phyloP scores from a whole-genome alignment of 2,113 vertebrate species.

The Emberiza fucata region DNA sequence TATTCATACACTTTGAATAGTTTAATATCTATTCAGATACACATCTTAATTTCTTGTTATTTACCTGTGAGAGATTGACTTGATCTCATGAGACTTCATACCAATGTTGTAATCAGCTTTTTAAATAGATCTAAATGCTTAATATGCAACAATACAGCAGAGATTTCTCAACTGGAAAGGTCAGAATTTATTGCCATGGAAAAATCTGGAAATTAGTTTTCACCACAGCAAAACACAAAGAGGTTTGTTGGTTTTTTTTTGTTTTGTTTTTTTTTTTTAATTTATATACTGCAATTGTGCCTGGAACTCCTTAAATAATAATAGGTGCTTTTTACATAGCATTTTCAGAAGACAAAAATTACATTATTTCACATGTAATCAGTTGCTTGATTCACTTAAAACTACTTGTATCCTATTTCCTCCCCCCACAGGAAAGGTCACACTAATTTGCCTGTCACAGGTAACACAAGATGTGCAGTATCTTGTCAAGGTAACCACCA shows the following conservation, averaged over 20 bases:
- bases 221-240: not conserved
- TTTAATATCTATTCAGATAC: not conserved
- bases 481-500: not conserved
- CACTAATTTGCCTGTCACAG: not conserved
- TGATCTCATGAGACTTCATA: not conserved
- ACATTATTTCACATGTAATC: not conserved
- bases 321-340: not conserved
- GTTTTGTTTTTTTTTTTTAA: too few relatives aligned
- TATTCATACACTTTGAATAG: not conserved
- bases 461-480: not conserved
- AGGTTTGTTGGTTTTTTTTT: too few relatives aligned
- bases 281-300: not conserved
- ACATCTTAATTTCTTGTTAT: conserved; percentile 40
- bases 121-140: conserved; percentile 27
- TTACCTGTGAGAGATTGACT: conserved; percentile 22
- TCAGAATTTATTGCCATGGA: conserved; percentile 13
- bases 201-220: conserved; percentile 13
- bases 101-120: not conserved
- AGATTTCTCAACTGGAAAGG: conserved; percentile 16
- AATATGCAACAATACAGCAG: not conserved
- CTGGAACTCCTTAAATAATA: not conserved
- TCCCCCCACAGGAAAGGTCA: not conserved
- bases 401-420: not conserved
- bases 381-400: not conserved
- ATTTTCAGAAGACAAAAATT: not conserved